Evolutionary conservation across 2,797 vertebrate genomes (phyloP), one percentile per base, ranked within the genome.

Genomic region (Anabas testudineus): DNA sequence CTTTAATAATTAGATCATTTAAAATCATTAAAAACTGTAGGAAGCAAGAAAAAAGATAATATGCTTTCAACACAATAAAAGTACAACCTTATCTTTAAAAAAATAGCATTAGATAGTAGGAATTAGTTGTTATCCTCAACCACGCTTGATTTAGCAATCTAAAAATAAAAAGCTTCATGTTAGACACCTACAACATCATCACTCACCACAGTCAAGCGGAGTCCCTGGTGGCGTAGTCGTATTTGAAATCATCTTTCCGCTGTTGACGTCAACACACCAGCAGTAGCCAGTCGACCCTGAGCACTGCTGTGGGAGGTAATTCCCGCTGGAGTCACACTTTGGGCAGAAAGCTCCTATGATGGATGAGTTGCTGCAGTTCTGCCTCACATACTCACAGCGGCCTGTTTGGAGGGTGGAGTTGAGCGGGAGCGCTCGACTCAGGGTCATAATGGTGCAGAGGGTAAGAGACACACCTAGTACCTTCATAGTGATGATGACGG

Each of bases 251-350:
- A 53, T 65, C 2, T 36, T 5, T 19, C 87, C 85, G 0, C 10
- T 81, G 13, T 13, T 0, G 32, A 43, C 0, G n/a, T 81, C 1
- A 5, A 88, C 87, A 0, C 72, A 80, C 81, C 84, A 88, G 70
- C 77, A 85, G 60, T 34, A 59, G 0, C 65, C 76, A 0, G 63
- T 28, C 0, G 67, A 58, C 0, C 0, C 7, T 0, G 1, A 84
- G 64, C 79, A 85, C 72, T 88, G 87, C 41, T 6, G 45, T 0
- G 70, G 67, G 0, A 56, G 19, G 69, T 73, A 88, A 10, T 84
- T 73, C 5, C 87, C 85, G 0, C 45, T 0, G 0, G 0, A 0
- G 22, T 87, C 78, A 10, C 87, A 87, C 56, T 41, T 5, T 0
- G 80, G 87, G 28, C 78, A 10, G 51, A 55, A 84, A 0, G 1